Evolutionary conservation across 1,140 invertebrate genomes (phyloP).

Genomic region (Apis laboriosa): DNA sequence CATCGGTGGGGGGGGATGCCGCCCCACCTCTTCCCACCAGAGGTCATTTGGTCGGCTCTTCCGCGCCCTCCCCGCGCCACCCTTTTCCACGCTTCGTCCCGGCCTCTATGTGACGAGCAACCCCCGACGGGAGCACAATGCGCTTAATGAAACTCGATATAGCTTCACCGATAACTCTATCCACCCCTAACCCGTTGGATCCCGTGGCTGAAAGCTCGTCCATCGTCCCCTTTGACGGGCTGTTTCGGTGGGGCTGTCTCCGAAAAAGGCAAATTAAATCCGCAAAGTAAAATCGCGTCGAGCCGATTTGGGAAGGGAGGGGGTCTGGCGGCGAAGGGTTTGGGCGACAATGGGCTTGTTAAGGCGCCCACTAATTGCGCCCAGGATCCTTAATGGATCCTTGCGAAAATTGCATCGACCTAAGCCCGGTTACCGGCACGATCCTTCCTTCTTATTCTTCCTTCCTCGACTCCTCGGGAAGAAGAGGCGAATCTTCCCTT

Average conservation of each 20-base stretch:
- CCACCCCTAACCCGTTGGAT: neutral
- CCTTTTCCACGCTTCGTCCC: slow-evolving; percentile 41
- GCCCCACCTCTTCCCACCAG: slow-evolving; percentile 20
- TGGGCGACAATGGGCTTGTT: slow-evolving; percentile 71
- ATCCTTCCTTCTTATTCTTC: slow-evolving; percentile 17
- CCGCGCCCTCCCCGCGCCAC: slow-evolving; percentile 24
- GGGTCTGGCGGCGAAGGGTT: slow-evolving; percentile 32
- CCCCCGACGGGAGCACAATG: slow-evolving; percentile 58
- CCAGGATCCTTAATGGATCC: slow-evolving; percentile 70
- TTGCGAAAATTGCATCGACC: slow-evolving; percentile 71
- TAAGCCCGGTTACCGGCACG: slow-evolving; percentile 49
- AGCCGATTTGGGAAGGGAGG: slow-evolving; percentile 6
- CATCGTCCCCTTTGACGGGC: slow-evolving; percentile 57
- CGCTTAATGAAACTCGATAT: slow-evolving; percentile 73
- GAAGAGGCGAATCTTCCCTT: no score
- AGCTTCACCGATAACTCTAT: slow-evolving; percentile 57
- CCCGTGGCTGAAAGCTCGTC: slow-evolving; percentile 42
- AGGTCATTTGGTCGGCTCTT: slow-evolving; percentile 61
- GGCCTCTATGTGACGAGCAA: slow-evolving; percentile 54
- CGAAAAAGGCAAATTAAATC: slow-evolving; percentile 69
- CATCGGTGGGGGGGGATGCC: neutral
- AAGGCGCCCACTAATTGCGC: slow-evolving; percentile 71
- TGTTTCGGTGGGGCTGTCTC: slow-evolving; percentile 40
- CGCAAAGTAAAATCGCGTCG: slow-evolving; percentile 62
- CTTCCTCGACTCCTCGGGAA: no score